Conservation (phyloP, 2,888 invertebrate species). For the Clostera curtula region DNA sequence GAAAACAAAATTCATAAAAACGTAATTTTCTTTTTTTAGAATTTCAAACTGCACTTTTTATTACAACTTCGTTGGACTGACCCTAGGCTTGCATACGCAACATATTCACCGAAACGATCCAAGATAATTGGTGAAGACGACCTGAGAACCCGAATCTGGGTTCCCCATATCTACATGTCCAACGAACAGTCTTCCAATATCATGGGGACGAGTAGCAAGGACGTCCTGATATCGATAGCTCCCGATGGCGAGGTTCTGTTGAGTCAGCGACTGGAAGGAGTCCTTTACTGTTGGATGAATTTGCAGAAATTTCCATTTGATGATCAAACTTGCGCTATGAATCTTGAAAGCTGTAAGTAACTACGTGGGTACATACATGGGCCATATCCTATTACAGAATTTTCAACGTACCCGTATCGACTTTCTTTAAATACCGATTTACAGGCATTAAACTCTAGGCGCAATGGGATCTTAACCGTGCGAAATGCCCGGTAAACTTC, state of each 20-base stretch:
- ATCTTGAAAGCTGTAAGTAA: constrained; percentile 86
- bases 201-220: constrained; percentile 85
- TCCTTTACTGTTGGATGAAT: constrained; percentile 89
- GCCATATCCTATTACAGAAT: no score
- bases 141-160: constrained; percentile 84
- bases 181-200: constrained; percentile 86
- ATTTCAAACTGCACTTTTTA: constrained; percentile 88
- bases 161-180: constrained; percentile 86
- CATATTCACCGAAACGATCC: constrained; percentile 79
- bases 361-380: no score
- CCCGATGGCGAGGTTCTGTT: constrained; percentile 87
- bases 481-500: no score
- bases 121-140: constrained; percentile 83
- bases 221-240: constrained; percentile 85
- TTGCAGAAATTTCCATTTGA: constrained; percentile 92
- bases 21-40: constrained; percentile 54
- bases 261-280: constrained; percentile 86
- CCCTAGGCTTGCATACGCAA: constrained; percentile 79
- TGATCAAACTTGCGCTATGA: constrained; percentile 86
- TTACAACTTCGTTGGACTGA: constrained; percentile 87
- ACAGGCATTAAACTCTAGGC: no score
- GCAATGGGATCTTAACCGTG: no score
- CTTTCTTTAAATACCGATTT: no score
- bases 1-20: no score
- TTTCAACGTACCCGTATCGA: no score